Evolutionary conservation across 2,797 vertebrate genomes (phyloP), one percentile per base, ranked within the genome.

Genomic region (Petrocephalus schoutedeni): DNA sequence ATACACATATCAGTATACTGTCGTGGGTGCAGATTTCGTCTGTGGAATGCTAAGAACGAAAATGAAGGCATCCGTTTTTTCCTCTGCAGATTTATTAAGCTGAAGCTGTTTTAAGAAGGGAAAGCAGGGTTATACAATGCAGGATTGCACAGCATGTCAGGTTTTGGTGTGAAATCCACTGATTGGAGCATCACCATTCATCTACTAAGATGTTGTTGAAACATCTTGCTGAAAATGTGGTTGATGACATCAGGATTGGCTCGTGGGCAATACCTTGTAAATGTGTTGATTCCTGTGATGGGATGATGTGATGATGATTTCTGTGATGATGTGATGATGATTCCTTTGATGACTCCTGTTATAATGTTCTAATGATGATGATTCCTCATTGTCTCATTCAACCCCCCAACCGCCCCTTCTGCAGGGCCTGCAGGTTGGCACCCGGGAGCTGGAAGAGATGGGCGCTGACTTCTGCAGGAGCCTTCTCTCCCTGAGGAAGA

Each of bases 381-480:
- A 45, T 45, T 45, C 41, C 41, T 45, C 41, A 45, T 45, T 2
- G 41, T 45, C 41, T 45, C 41, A 45, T 45, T 45, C 41, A 45
- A 45, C 41, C 36, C 71, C 80, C 58, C 61, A 23, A 45, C 41
- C 3, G 41, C 21, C 12, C 54, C 49, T n/a, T 53, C 45, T 3
- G 2, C 83, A 88, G 83, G 83, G 59, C 9, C 28, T 98, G 67
- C 98, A 99, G 91, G 94, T 94, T 21, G 97, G 97, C 86, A 98
- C 96, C 0, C 90, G 91, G 54, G 97, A 98, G 89, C 90, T 98
- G 90, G 96, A 99, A 89, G 98, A 99, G 91, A 97, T 97, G 96
- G 98, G 98, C 14, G 89, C 94, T 90, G 97, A 97, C 90, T 98
- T 98, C 91, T 97, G 98, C 92, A 94, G 97, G 87, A 97, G 97